Evolutionary conservation across 1,140 invertebrate species (phyloP), one percentile per base, ranked within the genome.

Genomic region (Globodera ellingtonae): DNA sequence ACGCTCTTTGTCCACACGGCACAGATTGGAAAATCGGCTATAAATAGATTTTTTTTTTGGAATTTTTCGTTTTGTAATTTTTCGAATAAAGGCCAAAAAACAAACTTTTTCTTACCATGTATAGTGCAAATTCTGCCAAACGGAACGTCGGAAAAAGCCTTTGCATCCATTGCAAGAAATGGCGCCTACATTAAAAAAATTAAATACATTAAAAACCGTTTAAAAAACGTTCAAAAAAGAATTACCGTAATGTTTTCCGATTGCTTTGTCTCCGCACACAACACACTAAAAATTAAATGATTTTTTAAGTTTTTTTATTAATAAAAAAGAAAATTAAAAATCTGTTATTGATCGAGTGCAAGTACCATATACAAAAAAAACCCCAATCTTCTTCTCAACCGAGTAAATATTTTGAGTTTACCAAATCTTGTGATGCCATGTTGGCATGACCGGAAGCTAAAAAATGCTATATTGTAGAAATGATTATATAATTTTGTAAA

Each of bases 81-180:
- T 50, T n/a, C n/a, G 0, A 50, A 24, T 35, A 65, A 18, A 3
- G 2, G 0, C 52, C 24, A 10, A 13, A 46, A 9, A 44, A n/a
- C n/a, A 74, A 50, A n/a, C 35, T 18, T 8, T 1, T 21, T 35
- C 4, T 62, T 62, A 76, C 75, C 75, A 76, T 48, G 75, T 67
- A 47, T 76, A 76, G 18, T 69, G 75, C 62, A 76, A 46, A 66
- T 67, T 76, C n/a, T 76, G 75, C 75, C 75, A 76, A 1, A 76
- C 59, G 47, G 79, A 77, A 52, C 79, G 62, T 0, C 79, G 35
- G 62, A 79, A 79, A n/a, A 79, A 79, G 46, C 79, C 79, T 77
- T 79, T 79, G 65, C 79, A 79, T 47, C 79, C 79, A 80, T 79
- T 69, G 50, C 79, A 79, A 6, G 79, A 79, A 79, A 79, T 24